These are phyloP conservation scores for Crocuta crocuta DNA, from an alignment of 2,113 vertebrate genomes.

Conservation along the genomic window DNA sequence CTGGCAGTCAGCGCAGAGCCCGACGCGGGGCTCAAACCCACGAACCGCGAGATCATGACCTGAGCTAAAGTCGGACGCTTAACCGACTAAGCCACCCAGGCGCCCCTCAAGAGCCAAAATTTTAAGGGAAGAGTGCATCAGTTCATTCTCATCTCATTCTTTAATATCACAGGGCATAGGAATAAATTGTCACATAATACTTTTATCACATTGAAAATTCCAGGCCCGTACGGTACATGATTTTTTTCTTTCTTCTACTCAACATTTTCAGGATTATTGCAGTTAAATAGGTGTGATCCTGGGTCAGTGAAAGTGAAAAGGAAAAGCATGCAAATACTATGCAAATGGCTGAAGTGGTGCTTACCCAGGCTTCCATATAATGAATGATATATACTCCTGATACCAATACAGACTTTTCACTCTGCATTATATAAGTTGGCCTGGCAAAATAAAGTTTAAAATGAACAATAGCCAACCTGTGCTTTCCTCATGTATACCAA, in stretches of 20 bases:
- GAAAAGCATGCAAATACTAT: neutral
- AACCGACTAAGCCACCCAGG: too few species aligned
- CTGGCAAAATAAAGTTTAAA: conserved; percentile 38
- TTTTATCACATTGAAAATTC: conserved; percentile 53
- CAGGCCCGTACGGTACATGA: neutral
- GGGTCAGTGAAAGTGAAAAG: conserved; percentile 25
- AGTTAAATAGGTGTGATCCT: neutral
- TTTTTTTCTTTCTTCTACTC: neutral
- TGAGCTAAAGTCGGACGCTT: too few species aligned
- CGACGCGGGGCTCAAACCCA: too few species aligned
- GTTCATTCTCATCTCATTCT: neutral
- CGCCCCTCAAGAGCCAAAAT: neutral
- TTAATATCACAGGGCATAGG: neutral
- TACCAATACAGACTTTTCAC: neutral
- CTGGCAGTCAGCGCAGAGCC: too few species aligned
- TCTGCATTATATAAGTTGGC: neutral
- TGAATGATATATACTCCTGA: conserved; percentile 6
- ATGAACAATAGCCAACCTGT: conserved; percentile 90
- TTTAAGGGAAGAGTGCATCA: neutral
- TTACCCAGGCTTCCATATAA: neutral
- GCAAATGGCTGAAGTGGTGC: neutral
- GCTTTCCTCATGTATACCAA: conserved; percentile 97
- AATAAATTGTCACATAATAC: neutral
- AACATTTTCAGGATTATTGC: neutral
- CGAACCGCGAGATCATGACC: too few species aligned